phyloP scores from a whole-genome alignment of 2,113 vertebrate genomes.

The Bungarus multicinctus region DNA sequence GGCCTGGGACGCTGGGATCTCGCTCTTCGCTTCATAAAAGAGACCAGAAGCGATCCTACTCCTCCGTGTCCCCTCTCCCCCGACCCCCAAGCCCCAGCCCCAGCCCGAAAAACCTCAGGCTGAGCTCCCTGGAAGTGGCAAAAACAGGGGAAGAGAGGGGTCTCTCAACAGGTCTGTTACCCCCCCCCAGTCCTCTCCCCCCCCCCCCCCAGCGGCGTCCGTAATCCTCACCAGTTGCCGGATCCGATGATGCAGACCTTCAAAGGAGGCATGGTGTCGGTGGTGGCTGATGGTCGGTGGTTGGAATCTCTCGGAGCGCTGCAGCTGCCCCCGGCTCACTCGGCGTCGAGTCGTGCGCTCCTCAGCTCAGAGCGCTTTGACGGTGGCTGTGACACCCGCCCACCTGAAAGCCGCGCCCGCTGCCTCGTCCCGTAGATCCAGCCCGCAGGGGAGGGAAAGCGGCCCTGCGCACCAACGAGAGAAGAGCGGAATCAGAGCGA shows the following conservation, averaged over 20 bases:
- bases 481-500: not conserved
- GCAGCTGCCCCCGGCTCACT: not conserved
- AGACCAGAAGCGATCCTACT: not conserved
- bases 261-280: slow-evolving; percentile 46
- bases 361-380: too few relatives aligned
- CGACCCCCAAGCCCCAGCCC: not conserved
- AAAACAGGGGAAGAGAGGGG: not conserved
- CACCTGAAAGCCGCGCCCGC: slow-evolving; percentile 36
- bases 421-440: slow-evolving; percentile 23
- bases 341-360: not conserved
- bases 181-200: not conserved
- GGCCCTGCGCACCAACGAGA: slow-evolving; percentile 3
- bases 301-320: not conserved
- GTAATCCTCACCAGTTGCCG: slow-evolving; percentile 78
- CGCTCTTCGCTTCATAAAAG: not conserved
- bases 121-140: not conserved
- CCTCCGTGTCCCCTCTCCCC: not conserved
- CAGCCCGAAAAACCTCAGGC: not conserved
- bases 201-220: not conserved
- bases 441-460: not conserved
- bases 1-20: not conserved
- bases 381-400: not conserved
- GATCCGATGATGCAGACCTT: slow-evolving; percentile 83
- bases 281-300: not conserved
- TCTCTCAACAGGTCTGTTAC: not conserved